These are phyloP conservation scores for Rhopalosiphum padi DNA, from an alignment of 1,140 invertebrate genomes.

Conservation along the genomic window DNA sequence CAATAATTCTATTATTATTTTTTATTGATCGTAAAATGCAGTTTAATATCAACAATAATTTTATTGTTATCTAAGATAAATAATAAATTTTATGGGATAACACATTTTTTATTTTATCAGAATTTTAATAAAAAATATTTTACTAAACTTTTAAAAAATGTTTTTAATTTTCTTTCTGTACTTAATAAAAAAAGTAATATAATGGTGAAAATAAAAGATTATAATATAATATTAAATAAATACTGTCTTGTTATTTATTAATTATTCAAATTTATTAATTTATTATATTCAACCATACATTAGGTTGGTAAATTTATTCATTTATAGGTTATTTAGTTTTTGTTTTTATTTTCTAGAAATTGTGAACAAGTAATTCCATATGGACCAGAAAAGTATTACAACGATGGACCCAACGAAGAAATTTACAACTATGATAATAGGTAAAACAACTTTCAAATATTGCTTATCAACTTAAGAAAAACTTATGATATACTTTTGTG, in stretches of 20 bases:
- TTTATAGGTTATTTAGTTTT: neutral
- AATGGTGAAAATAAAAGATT: too few relatives aligned
- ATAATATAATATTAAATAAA: neutral
- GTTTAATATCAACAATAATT: too few relatives aligned
- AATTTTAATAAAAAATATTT: too few relatives aligned
- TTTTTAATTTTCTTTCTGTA: too few relatives aligned
- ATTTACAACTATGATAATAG: conserved; percentile 49
- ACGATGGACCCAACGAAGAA: conserved; percentile 3
- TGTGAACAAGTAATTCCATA: conserved; percentile 44
- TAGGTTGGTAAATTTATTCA: too few relatives aligned
- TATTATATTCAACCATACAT: too few relatives aligned
- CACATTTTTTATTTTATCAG: neutral
- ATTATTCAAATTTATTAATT: too few relatives aligned
- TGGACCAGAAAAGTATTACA: conserved; percentile 37
- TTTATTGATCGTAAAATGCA: too few relatives aligned
- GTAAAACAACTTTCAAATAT: neutral
- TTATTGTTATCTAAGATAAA: neutral
- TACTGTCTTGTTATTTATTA: too few relatives aligned
- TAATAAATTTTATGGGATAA: neutral
- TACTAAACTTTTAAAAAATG: too few relatives aligned
- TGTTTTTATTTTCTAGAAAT: conserved; percentile 33
- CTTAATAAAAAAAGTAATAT: too few relatives aligned
- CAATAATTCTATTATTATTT: too few relatives aligned
- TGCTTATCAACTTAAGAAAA: neutral
- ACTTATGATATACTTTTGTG: neutral